phyloP scores from a whole-genome alignment of 2,888 invertebrate species.

The Eucera pruinosa region DNA sequence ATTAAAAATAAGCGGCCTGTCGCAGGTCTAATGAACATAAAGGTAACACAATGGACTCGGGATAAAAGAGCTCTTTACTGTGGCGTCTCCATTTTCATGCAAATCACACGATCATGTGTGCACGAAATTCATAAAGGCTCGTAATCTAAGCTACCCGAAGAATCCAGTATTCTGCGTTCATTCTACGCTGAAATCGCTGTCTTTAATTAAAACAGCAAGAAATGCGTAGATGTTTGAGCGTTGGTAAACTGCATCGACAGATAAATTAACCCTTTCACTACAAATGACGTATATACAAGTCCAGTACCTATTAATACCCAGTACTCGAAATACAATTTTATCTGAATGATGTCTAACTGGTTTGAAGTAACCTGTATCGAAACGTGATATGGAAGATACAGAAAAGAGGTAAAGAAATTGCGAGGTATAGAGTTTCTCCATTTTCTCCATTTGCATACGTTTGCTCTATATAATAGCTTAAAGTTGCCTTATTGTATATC shows the following conservation, averaged over 20 bases:
- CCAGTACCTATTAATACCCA: too few species aligned
- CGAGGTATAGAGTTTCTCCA: not conserved
- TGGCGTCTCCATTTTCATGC: constrained; percentile 38
- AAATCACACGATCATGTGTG: constrained; percentile 39
- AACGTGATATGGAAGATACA: too few species aligned
- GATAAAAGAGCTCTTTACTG: constrained; percentile 31
- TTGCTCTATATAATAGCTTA: not conserved
- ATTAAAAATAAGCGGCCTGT: constrained; percentile 24
- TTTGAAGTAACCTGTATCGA: not conserved
- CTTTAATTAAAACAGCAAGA: constrained; percentile 62
- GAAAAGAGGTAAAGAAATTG: too few species aligned
- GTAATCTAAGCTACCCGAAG: constrained; percentile 32
- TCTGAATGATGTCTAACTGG: too few species aligned
- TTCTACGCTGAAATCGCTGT: constrained; percentile 41
- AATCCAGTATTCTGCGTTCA: constrained; percentile 37
- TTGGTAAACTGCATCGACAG: constrained; percentile 3
- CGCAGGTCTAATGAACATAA: not conserved
- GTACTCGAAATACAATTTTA: too few species aligned
- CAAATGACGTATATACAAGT: too few species aligned
- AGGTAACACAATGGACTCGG: not conserved
- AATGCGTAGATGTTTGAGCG: constrained; percentile 3
- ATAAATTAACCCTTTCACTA: too few species aligned
- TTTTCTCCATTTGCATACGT: not conserved
- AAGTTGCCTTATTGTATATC: not conserved
- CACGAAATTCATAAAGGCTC: constrained; percentile 29